Evolutionary conservation across 2,797 vertebrate genomes (phyloP).

Genomic region (Poeciliopsis infans): DNA sequence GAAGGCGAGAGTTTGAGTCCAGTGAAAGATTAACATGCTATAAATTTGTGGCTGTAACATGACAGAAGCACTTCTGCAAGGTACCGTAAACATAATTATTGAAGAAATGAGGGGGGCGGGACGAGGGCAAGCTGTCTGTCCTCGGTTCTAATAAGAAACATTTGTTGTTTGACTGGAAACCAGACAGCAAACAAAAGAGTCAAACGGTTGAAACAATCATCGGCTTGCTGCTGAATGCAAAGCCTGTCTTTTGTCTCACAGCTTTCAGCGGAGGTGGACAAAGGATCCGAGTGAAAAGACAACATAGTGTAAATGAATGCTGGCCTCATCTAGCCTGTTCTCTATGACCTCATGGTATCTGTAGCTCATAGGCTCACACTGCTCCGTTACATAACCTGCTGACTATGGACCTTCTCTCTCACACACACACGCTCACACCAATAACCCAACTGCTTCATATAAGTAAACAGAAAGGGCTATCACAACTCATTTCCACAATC

Average conservation of each 20-base stretch:
- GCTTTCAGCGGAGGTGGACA: constrained; percentile 11
- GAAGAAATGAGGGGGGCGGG: not conserved
- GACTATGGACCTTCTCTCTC: constrained; percentile 51
- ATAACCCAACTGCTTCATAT: constrained; percentile 18
- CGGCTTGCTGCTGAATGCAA: constrained; percentile 10
- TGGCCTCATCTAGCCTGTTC: constrained; percentile 46
- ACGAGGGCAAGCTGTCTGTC: not conserved
- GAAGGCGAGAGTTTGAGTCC: not conserved
- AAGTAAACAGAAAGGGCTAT: not conserved
- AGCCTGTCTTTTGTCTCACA: constrained; percentile 21
- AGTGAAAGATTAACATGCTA: not conserved
- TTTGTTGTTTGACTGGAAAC: constrained; percentile 3
- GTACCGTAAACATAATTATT: not conserved
- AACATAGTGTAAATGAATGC: constrained; percentile 33
- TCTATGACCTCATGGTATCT: constrained; percentile 51
- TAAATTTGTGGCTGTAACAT: not conserved
- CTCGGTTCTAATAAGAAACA: not conserved
- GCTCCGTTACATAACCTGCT: constrained; percentile 59
- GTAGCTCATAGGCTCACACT: constrained; percentile 47
- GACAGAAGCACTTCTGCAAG: not conserved
- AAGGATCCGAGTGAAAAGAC: constrained; percentile 28
- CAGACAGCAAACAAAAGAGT: constrained; percentile 7
- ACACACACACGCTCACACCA: constrained; percentile 29
- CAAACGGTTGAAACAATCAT: not conserved
- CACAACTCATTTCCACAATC: not conserved